Conservation (phyloP, 1,140 invertebrate species). For the Tribolium castaneum region DNA sequence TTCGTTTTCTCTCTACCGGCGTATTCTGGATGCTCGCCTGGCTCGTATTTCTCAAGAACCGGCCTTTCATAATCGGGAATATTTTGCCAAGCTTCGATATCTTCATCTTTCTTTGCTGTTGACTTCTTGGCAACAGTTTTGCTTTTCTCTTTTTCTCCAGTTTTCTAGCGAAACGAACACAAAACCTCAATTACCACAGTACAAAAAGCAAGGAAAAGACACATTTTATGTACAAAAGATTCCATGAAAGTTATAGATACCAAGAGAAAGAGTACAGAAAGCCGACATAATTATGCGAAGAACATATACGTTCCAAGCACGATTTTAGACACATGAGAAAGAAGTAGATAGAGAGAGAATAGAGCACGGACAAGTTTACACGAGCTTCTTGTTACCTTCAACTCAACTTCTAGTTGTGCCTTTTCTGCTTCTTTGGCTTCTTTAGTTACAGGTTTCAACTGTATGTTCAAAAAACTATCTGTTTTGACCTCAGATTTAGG, state of each 20-base stretch:
- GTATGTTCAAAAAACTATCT: slow-evolving; percentile 70
- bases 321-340: slow-evolving; percentile 41
- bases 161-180: slow-evolving; percentile 55
- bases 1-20: slow-evolving; percentile 62
- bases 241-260: slow-evolving; percentile 24
- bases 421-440: slow-evolving; percentile 62
- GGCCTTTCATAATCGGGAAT: slow-evolving; percentile 79
- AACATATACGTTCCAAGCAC: not conserved
- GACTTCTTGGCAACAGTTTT: slow-evolving; percentile 57
- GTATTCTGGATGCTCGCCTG: slow-evolving; percentile 61
- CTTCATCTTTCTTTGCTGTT: slow-evolving; percentile 66
- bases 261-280: slow-evolving; percentile 42
- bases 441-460: slow-evolving; percentile 72
- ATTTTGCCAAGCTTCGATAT: slow-evolving; percentile 75
- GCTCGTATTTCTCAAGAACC: slow-evolving; percentile 74
- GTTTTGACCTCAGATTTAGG: slow-evolving; percentile 69
- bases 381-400: slow-evolving; percentile 58
- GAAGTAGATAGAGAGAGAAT: slow-evolving; percentile 25
- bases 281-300: slow-evolving; percentile 5
- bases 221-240: slow-evolving; percentile 35
- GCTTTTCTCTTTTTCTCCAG: slow-evolving; percentile 62
- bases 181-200: not conserved
- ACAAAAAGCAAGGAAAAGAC: not conserved
- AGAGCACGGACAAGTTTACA: slow-evolving; percentile 8
- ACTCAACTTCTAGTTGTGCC: slow-evolving; percentile 56